Base-by-base conservation (phyloP, 2,113 vertebrate species). In the Perca schrenkii region DNA sequence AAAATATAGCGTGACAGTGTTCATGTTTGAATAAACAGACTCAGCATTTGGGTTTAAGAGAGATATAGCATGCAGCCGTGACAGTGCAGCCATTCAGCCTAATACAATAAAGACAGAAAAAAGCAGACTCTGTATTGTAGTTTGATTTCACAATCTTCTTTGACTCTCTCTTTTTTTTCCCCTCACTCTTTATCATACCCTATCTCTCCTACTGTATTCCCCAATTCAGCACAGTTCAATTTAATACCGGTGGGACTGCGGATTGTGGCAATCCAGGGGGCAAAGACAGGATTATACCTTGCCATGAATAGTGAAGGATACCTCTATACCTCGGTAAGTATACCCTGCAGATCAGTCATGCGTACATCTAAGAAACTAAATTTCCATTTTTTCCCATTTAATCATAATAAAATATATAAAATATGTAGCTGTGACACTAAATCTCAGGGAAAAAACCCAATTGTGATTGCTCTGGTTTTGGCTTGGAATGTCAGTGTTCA, bases 271-370 rank as follows among this genome's bases (percentile, higher is more conserved):
- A 99, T 99, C 93, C 98, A 99, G 94, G 98, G 98, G 65, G 97
- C 98, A 87, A 98, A 99, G 93, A 98, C 97, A 73, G 98, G 98
- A 86, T 84, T 99, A 25, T 99, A 99, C 83, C 94, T 99, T 80
- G 98, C 97, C 82, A 99, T 99, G 98, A 99, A 99, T 91, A 97
- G 97, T 3, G 98, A 99, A 92, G 98, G 98, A 88, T 98, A 97
- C 92, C 96, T 99, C 73, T 99, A 99, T 85, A 96, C 96, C 70
- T 96, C 95, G 56, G 95, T 96, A 88, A 94, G 95, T 94, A 83
- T 54, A 34, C 28, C 19, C 50, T 28, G 47, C 17, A 83, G 36
- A 81, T 75, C 46, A 50, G 47, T 25, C 1, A 60, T 12, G 5
- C 43, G 19, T 21, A 52, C 25, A 49, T 1, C 22, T n/a, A 71